Evolutionary conservation across 1,140 invertebrate genomes (phyloP).

Genomic region (Rhizoglyphus robini): DNA sequence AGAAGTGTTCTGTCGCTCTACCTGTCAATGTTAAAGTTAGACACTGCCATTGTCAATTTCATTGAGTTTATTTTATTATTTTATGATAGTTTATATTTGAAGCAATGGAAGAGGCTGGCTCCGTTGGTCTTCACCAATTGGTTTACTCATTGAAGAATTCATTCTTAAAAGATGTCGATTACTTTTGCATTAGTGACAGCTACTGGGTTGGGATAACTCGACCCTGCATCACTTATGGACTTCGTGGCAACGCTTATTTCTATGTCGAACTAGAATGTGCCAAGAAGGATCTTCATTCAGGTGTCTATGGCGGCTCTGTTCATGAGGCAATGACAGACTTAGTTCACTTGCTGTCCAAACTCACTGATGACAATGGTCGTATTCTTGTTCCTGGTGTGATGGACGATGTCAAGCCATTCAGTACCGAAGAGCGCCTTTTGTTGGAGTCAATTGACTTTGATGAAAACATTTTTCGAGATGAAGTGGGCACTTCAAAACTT

Average conservation of each 20-base stretch:
- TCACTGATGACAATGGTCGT: slow-evolving; percentile 69
- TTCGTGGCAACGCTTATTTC: slow-evolving; percentile 83
- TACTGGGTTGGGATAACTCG: slow-evolving; percentile 94
- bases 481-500: slow-evolving; percentile 44
- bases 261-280: slow-evolving; percentile 75
- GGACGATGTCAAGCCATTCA: slow-evolving; percentile 57
- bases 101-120: slow-evolving; percentile 96
- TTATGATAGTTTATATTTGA: slow-evolving; percentile 73
- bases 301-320: slow-evolving; percentile 71
- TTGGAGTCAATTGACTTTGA: slow-evolving; percentile 85
- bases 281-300: slow-evolving; percentile 84
- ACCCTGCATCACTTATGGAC: slow-evolving; percentile 91
- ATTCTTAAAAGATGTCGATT: slow-evolving; percentile 74
- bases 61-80: slow-evolving; percentile 9
- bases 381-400: slow-evolving; percentile 66
- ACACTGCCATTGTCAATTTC: background rate
- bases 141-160: slow-evolving; percentile 54
- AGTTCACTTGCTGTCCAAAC: slow-evolving; percentile 59
- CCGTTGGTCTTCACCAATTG: slow-evolving; percentile 83
- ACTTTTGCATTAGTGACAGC: slow-evolving; percentile 95
- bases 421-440: slow-evolving; percentile 54
- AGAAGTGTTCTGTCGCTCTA: slow-evolving; percentile 50
- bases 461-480: slow-evolving; percentile 53
- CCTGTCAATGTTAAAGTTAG: slow-evolving; percentile 80
- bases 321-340: slow-evolving; percentile 79